phyloP scores from a whole-genome alignment of 2,888 invertebrate genomes.

The Balanococcus diminutus region DNA sequence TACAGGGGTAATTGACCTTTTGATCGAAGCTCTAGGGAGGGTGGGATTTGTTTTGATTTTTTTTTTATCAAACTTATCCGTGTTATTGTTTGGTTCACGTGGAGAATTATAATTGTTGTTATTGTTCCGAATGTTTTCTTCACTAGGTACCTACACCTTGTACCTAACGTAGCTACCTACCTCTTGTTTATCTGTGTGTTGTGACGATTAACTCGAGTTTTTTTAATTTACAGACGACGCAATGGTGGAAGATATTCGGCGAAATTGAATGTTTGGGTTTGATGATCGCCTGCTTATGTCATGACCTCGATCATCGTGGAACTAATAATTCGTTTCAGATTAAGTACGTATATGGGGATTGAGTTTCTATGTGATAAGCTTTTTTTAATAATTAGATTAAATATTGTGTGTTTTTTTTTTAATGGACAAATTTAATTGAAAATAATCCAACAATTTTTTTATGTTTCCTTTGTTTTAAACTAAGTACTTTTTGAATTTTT shows the following conservation, averaged over 20 bases:
- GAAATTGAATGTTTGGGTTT: slow-evolving; percentile 90
- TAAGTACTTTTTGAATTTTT: too few species aligned
- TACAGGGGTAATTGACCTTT: background rate
- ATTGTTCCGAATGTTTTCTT: background rate
- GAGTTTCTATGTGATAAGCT: background rate
- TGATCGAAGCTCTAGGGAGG: background rate
- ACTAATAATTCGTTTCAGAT: slow-evolving; percentile 98
- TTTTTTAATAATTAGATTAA: background rate
- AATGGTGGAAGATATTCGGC: slow-evolving; percentile 92
- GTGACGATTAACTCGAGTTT: slow-evolving; percentile 15
- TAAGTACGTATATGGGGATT: slow-evolving; percentile 76
- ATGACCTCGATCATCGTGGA: slow-evolving; percentile 93
- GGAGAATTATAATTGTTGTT: background rate
- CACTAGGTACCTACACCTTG: too few species aligned
- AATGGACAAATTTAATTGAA: too few species aligned
- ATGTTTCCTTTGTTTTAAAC: too few species aligned
- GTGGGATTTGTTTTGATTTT: background rate
- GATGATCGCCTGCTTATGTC: slow-evolving; percentile 91
- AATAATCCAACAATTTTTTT: too few species aligned
- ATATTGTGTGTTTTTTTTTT: background rate
- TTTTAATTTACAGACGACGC: slow-evolving; percentile 74
- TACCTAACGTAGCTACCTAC: too few species aligned
- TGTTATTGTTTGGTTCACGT: background rate
- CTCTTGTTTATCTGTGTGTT: background rate
- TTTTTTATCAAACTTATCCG: too few species aligned